Percentiles rank a stretch among this genome's conserved stretches.
phyloP scores from a whole-genome alignment of 2,113 vertebrate genomes.

The Fulica atra region DNA sequence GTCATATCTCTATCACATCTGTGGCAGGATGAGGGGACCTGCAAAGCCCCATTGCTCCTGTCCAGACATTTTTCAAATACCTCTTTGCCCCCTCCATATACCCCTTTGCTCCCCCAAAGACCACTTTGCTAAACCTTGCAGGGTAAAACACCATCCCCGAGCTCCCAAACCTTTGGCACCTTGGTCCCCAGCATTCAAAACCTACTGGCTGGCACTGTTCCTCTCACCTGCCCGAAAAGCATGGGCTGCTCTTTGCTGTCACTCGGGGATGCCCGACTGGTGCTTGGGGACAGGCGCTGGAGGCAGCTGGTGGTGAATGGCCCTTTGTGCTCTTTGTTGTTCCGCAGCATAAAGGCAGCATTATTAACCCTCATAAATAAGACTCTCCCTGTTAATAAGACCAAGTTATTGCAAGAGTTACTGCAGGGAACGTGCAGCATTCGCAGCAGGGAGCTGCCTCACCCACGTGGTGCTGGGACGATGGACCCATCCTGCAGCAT shows the following conservation, averaged over 20 bases:
- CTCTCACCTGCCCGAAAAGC: not conserved
- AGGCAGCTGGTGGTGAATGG: not conserved
- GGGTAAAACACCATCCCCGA: fast-evolving
- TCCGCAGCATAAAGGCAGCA: not conserved
- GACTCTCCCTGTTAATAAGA: too few relatives aligned
- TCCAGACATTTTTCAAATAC: not conserved
- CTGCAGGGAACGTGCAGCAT: fast-evolving
- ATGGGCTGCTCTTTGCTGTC: not conserved
- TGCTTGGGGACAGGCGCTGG: fast-evolving
- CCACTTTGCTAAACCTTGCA: not conserved
- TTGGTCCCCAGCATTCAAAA: not conserved
- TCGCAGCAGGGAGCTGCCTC: not conserved
- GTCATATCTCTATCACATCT: not conserved
- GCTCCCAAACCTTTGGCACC: not conserved
- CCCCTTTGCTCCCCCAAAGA: too few relatives aligned
- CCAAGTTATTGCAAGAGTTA: not conserved
- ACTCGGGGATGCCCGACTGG: fast-evolving
- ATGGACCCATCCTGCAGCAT: fast-evolving
- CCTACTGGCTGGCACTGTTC: fast-evolving
- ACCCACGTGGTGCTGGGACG: fast-evolving
- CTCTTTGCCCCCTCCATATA: too few relatives aligned
- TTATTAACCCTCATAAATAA: not conserved
- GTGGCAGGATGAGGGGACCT: not conserved
- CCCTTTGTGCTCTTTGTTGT: not conserved
- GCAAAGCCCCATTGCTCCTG: not conserved